Evolutionary conservation across 2,888 invertebrate genomes (phyloP), one percentile per base, ranked within the genome.

Genomic region (Enchytraeus crypticus): DNA sequence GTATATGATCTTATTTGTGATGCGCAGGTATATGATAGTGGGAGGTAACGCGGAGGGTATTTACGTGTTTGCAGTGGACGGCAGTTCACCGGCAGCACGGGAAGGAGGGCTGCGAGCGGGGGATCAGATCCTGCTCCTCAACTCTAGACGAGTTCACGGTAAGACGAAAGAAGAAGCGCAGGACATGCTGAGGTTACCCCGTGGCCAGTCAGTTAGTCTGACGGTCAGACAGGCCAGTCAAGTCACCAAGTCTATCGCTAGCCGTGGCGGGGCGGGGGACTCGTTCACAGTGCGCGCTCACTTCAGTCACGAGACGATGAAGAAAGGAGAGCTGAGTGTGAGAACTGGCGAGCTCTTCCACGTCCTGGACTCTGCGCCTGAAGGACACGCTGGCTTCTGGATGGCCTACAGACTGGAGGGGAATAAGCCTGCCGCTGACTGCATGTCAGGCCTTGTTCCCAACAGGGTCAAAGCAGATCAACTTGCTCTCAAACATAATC

Each of bases 21-120:
- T 38, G 38, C 38, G 18, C 38, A 54, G 23, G 5, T 54, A 54
- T 27, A 54, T 59, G 8, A 43, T 69, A 8, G 61, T 66, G 29
- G 69, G 69, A n/a, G 69, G 69, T 2, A 69, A 69, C 43, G 66
- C 62, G 3, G 64, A 65, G 43, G 69, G 69, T 2, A 51, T 69
- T 4, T 69, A 65, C 45, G 60, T 69, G 5, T 61, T 64, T 32
- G 49, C 63, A 1, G 59, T 69, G 1, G 59, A 62, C 26, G 56
- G 59, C 18, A 62, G 49, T 8, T 60, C 62, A 23, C 64, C 57
- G 27, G 63, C 66, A 14, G 60, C 56, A 14, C 55, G 57, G 27
- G 11, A 38, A 18, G 33, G 57, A 26, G 68, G 66, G 2, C 53
- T 69, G n/a, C 54, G 51, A 46, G 59, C 60, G 3, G 69, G 68